A percentile compares a stretch with the other conserved stretches of the same genome.
phyloP scores from a whole-genome alignment of 2,888 invertebrate species.

The Hydrotaea diabolus region DNA sequence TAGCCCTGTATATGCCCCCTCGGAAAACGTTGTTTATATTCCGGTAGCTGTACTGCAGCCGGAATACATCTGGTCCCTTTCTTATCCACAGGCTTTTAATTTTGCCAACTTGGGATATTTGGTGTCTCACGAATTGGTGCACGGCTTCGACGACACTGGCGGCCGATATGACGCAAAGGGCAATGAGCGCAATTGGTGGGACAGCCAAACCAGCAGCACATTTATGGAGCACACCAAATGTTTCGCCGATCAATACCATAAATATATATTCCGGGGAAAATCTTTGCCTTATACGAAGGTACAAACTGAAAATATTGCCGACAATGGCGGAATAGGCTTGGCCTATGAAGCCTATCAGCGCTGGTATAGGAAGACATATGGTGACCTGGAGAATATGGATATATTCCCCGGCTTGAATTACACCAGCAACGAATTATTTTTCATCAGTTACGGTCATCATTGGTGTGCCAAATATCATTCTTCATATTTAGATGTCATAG shows the following conservation, averaged over 20 bases:
- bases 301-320: slow-evolving; percentile 48
- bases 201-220: slow-evolving; percentile 67
- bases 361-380: slow-evolving; percentile 53
- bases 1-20: slow-evolving; percentile 73
- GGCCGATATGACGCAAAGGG: slow-evolving; percentile 73
- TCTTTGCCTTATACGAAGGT: neutral
- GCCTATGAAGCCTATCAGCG: slow-evolving; percentile 62
- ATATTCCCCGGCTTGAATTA: slow-evolving; percentile 72
- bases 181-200: slow-evolving; percentile 74
- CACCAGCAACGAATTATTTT: slow-evolving; percentile 34
- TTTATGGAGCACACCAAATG: neutral
- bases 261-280: neutral
- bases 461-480: slow-evolving; percentile 74
- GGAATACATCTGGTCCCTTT: slow-evolving; percentile 72
- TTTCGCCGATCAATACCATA: slow-evolving; percentile 35
- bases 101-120: slow-evolving; percentile 70
- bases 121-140: slow-evolving; percentile 75
- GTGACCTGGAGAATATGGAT: slow-evolving; percentile 67
- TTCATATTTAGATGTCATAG: slow-evolving; percentile 70
- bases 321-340: slow-evolving; percentile 60
- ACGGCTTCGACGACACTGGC: slow-evolving; percentile 74
- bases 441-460: slow-evolving; percentile 75
- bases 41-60: slow-evolving; percentile 73
- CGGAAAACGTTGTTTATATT: slow-evolving; percentile 75
- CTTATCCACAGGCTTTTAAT: slow-evolving; percentile 67